Evolutionary conservation across 2,797 vertebrate genomes (phyloP), one percentile per base, ranked within the genome.

Genomic region (Oreochromis grahami): DNA sequence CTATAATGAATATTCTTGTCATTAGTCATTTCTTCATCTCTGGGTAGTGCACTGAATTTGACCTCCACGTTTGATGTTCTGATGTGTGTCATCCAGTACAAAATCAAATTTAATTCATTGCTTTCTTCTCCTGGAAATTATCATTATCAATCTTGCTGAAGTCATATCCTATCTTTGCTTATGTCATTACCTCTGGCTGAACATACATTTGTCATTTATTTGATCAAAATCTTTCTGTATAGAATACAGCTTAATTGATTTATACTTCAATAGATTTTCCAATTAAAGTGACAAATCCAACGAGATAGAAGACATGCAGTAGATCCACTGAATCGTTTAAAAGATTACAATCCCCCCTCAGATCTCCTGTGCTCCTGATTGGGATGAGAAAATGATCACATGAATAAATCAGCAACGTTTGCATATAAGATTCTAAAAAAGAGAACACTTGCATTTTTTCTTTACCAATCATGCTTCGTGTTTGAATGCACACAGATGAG

Each of bases 1-100:
- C 55, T 6, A 50, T 83, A 77, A 76, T 89, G 74, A 86, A 79
- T 81, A 87, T 86, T 88, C 60, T 53, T 72, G 68, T 80, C 36
- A 87, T 89, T 65, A 80, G 50, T 89, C 83, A 83, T 79, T 24
- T 51, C 80, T 85, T 77, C 60, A 26, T 84, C 58, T 74, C 53
- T 74, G 68, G 45, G 84, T 77, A 52, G 63, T 68, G 65, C 58
- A 36, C 63, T 68, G 63, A 41, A 43, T 68, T 68, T 68, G 63
- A 68, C 63, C 36, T 43, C 63, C 36, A 68, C 8, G 38, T 41
- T 41, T 43, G 38, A 43, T 43, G 63, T 24, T 43, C 63, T 6
- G 13, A 41, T 68, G 63, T 43, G 38, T 84, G 81, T 90, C 84
- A 85, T 77, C 53, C 60, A 55, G 12, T 77, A 53, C 48, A 65